phyloP scores from a whole-genome alignment of 2,797 vertebrate genomes.

The Silurus lanzhouensis region DNA sequence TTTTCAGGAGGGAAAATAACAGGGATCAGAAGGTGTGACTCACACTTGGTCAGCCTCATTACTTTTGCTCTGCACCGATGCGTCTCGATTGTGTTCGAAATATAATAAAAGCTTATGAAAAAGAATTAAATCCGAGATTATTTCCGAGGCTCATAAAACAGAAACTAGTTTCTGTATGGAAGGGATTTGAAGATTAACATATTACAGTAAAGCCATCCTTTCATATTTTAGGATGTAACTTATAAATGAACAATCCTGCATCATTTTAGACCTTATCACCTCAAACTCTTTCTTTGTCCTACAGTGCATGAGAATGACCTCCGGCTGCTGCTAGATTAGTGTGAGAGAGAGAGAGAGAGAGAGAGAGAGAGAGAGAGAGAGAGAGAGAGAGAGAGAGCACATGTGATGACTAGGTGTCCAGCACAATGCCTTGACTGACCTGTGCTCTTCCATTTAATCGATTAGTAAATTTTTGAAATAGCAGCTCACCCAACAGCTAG shows the following conservation, averaged over 20 bases:
- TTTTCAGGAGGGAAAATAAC: neutral
- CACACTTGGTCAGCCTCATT: neutral
- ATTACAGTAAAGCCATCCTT: slow-evolving; percentile 70
- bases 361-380: no score
- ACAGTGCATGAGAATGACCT: slow-evolving; percentile 53
- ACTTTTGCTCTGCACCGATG: slow-evolving; percentile 12
- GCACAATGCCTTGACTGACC: slow-evolving; percentile 22
- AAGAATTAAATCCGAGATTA: slow-evolving; percentile 72
- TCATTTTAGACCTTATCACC: slow-evolving; percentile 76
- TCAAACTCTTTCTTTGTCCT: slow-evolving; percentile 67
- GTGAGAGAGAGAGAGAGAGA: slow-evolving; percentile 23
- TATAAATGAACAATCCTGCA: slow-evolving; percentile 75
- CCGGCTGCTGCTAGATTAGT: slow-evolving; percentile 72
- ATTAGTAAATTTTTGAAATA: neutral
- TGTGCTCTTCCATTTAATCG: neutral
- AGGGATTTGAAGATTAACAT: slow-evolving; percentile 82
- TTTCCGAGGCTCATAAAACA: slow-evolving; percentile 73
- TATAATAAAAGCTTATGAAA: slow-evolving; percentile 59
- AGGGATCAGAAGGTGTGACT: slow-evolving; percentile 2
- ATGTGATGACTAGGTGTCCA: neutral
- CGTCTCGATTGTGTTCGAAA: neutral
- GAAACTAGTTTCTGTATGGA: slow-evolving; percentile 69
- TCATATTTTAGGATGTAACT: slow-evolving; percentile 79
- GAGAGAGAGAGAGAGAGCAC: slow-evolving; percentile 2
- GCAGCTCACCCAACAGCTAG: neutral